Percentiles rank a stretch among this genome's conserved stretches.
phyloP scores from a whole-genome alignment of 2,888 invertebrate genomes.

The Oxyscelio sp. region DNA sequence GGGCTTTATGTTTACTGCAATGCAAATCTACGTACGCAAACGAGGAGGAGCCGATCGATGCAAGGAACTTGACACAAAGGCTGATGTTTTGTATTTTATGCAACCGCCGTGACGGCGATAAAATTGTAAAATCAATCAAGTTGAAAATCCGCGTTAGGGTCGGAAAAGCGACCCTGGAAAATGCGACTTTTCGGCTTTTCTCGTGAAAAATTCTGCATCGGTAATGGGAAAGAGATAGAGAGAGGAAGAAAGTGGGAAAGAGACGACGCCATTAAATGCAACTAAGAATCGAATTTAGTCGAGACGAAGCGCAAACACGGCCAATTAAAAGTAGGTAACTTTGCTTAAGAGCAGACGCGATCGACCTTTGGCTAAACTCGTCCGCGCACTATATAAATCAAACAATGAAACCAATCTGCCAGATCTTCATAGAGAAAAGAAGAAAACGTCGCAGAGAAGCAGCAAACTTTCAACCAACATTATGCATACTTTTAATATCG shows the following conservation, averaged over 20 bases:
- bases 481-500: no score
- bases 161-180: not conserved
- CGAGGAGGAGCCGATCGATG: slow-evolving; percentile 12
- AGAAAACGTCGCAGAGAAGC: no score
- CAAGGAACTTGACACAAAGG: not conserved
- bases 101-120: slow-evolving; percentile 7
- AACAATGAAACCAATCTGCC: slow-evolving; percentile 18
- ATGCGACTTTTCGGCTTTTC: not conserved
- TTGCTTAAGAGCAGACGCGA: slow-evolving; percentile 31
- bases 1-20: slow-evolving; percentile 2
- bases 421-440: slow-evolving; percentile 7
- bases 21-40: slow-evolving; percentile 19
- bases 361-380: slow-evolving; percentile 46
- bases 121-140: slow-evolving; percentile 30
- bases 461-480: no score
- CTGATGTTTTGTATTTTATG: slow-evolving; percentile 13
- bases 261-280: slow-evolving; percentile 1
- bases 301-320: slow-evolving; percentile 4
- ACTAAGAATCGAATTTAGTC: slow-evolving; percentile 34
- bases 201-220: slow-evolving; percentile 6
- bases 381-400: slow-evolving; percentile 31
- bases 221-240: no score
- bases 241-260: not conserved
- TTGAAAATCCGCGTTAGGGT: not conserved
- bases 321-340: slow-evolving; percentile 56